phyloP scores from a whole-genome alignment of 2,113 vertebrate species.

The Hassar affinis region DNA sequence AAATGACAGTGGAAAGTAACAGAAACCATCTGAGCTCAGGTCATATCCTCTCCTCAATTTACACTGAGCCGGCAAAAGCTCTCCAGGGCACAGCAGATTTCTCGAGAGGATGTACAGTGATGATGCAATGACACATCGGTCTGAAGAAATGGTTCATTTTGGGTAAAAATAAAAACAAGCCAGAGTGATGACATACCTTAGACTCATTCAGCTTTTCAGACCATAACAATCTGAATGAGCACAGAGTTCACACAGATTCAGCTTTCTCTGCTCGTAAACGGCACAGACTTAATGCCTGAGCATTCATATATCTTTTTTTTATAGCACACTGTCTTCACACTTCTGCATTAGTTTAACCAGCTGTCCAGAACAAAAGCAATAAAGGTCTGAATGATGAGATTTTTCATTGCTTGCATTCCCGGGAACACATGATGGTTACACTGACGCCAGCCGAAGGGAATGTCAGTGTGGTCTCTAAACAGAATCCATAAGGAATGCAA shows the following conservation, averaged over 20 bases:
- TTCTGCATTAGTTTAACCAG: neutral
- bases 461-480: neutral
- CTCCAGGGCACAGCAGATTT: neutral
- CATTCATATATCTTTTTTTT: neutral
- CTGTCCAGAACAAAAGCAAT: neutral
- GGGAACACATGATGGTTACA: neutral
- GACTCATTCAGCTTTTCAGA: neutral
- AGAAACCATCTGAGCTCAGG: neutral
- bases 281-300: neutral
- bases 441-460: neutral
- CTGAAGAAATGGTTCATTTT: neutral
- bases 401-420: neutral
- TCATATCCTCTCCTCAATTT: conserved; percentile 1
- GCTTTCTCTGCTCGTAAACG: neutral
- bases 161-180: neutral
- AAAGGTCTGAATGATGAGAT: neutral
- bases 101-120: neutral
- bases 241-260: neutral
- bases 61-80: neutral
- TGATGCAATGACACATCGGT: neutral
- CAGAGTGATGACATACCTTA: neutral
- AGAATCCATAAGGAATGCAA: neutral
- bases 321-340: neutral
- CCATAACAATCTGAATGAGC: neutral
- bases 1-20: conserved; percentile 5